phyloP scores from a whole-genome alignment of 2,797 vertebrate genomes.

The Dicrostonyx torquatus region DNA sequence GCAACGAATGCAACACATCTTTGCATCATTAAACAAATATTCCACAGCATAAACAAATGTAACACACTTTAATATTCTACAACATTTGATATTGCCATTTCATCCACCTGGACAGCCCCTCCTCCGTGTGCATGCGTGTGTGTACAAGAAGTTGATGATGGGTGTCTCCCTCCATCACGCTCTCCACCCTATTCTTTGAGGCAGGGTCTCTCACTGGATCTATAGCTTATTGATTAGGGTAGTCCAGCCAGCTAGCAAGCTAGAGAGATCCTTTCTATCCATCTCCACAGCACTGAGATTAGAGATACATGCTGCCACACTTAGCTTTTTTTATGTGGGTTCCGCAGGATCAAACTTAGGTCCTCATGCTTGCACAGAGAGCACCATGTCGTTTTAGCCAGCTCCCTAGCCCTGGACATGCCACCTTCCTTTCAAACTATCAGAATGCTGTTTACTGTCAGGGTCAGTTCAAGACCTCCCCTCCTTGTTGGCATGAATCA shows the following conservation, averaged over 20 bases:
- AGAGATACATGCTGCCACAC: not conserved
- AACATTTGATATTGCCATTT: not conserved
- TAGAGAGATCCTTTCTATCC: not conserved
- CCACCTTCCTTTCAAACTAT: not conserved
- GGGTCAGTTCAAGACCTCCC: not conserved
- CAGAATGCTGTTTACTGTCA: not conserved
- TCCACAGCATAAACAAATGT: not conserved
- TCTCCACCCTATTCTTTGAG: not conserved
- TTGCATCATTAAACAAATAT: not conserved
- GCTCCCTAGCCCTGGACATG: too few relatives aligned
- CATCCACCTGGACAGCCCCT: too few relatives aligned
- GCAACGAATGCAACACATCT: not conserved
- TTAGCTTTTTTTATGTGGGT: not conserved
- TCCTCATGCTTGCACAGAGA: not conserved
- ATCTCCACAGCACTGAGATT: not conserved
- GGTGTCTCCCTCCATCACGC: not conserved
- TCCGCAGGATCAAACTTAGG: not conserved
- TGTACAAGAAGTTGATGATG: too few relatives aligned
- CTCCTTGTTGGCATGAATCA: not conserved
- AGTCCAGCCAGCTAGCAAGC: not conserved
- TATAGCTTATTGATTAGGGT: not conserved
- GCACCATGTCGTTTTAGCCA: not conserved
- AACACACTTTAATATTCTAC: not conserved
- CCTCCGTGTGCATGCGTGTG: rapidly evolving
- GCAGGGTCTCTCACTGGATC: not conserved